Evolutionary conservation across 1,140 invertebrate genomes (phyloP).

Genomic region (Trypoxylus dichotomus): DNA sequence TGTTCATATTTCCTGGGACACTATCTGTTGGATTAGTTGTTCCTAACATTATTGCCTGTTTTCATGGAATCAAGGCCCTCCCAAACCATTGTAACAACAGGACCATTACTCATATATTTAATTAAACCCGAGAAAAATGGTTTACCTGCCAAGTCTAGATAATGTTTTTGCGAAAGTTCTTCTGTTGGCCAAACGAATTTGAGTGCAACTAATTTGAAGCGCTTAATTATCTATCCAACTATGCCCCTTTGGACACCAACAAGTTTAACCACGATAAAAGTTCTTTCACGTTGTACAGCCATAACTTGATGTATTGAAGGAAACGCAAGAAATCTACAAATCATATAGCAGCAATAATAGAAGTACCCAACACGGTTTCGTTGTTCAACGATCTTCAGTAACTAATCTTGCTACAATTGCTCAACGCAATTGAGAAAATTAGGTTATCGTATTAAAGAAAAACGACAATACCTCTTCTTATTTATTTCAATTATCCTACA

Average conservation of each 20-base stretch:
- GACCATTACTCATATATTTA: conserved; percentile 96
- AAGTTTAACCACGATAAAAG: conserved; percentile 98
- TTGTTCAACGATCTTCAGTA: too few species aligned
- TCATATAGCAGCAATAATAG: conserved; percentile 49
- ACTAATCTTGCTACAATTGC: too few species aligned
- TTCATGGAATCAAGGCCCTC: conserved; percentile 96
- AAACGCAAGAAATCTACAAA: conserved; percentile 57
- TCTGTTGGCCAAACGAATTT: conserved; percentile 88
- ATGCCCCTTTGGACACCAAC: conserved; percentile 97
- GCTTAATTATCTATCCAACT: conserved; percentile 92
- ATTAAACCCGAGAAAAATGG: conserved; percentile 94
- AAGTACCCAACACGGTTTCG: too few species aligned
- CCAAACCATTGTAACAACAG: conserved; percentile 95
- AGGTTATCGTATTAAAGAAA: too few species aligned
- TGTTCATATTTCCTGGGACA: too few species aligned
- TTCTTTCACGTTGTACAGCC: conserved; percentile 83
- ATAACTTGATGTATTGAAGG: conserved; percentile 60
- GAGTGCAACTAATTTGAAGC: conserved; percentile 95
- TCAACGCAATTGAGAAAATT: too few species aligned
- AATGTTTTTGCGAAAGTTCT: conserved; percentile 84
- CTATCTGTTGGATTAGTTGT: conserved; percentile 80
- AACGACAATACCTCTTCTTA: too few species aligned
- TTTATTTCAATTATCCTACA: too few species aligned
- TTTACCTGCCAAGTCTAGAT: conserved; percentile 82
- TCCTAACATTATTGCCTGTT: conserved; percentile 80